These are phyloP conservation scores for Microctonus aethiopoides DNA, from an alignment of 2,888 invertebrate species.

Conservation along the genomic window DNA sequence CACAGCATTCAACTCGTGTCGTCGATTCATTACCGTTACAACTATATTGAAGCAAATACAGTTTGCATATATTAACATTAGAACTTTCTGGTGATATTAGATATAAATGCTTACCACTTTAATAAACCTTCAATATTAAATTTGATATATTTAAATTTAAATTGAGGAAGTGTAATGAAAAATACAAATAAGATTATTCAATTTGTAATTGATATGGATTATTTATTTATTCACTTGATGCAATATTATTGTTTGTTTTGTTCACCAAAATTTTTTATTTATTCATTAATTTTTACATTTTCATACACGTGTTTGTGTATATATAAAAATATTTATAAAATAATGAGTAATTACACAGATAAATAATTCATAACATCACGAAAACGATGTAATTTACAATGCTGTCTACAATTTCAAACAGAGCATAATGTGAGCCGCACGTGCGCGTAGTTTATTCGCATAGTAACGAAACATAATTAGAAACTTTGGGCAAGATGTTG, in stretches of 20 bases:
- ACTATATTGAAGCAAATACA: background rate
- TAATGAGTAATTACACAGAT: background rate
- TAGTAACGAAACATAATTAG: slow-evolving; percentile 27
- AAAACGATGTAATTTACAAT: background rate
- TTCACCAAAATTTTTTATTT: background rate
- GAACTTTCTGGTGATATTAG: background rate
- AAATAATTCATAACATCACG: background rate
- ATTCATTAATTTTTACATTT: background rate
- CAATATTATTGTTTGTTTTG: background rate
- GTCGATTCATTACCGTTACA: slow-evolving; percentile 25
- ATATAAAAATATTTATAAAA: background rate
- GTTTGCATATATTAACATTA: background rate
- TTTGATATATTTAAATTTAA: background rate
- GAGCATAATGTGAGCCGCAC: background rate
- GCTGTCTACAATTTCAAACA: background rate
- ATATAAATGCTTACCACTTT: slow-evolving; percentile 10
- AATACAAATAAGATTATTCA: background rate
- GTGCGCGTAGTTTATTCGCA: slow-evolving; percentile 20
- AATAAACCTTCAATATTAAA: background rate
- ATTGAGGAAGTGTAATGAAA: background rate
- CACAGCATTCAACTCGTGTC: slow-evolving; percentile 3
- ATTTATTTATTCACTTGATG: background rate
- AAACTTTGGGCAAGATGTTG: slow-evolving; percentile 26
- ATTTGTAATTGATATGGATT: background rate
- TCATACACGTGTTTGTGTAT: background rate